Percentiles rank a stretch among this genome's conserved stretches.
phyloP scores from a whole-genome alignment of 2,113 vertebrate species.

The Oriolus oriolus region DNA sequence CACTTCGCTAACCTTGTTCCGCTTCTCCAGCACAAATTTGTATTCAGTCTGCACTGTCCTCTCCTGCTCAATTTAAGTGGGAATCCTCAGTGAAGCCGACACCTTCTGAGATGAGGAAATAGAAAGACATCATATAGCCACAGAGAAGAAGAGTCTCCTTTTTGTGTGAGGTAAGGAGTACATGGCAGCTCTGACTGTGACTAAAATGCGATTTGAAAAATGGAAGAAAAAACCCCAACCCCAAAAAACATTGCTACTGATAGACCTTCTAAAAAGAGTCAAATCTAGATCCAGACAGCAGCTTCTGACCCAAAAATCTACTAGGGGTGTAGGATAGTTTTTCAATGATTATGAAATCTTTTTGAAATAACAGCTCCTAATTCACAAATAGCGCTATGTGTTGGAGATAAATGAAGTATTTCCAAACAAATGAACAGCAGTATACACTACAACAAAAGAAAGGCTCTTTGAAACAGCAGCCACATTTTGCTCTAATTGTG shows the following conservation, averaged over 20 bases:
- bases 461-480: background rate
- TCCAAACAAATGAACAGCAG: background rate
- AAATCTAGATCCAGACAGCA: background rate
- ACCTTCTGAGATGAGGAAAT: constrained; percentile 20
- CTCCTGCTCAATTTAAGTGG: constrained; percentile 58
- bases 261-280: background rate
- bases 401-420: background rate
- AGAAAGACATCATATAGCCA: constrained; percentile 20
- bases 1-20: constrained; percentile 71
- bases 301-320: background rate
- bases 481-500: constrained; percentile 29
- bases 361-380: constrained; percentile 3
- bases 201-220: background rate
- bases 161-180: background rate
- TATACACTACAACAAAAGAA: background rate
- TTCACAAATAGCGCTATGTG: background rate
- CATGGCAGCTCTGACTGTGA: background rate
- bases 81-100: constrained; percentile 34
- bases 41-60: constrained; percentile 54
- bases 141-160: background rate
- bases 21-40: constrained; percentile 56
- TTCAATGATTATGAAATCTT: background rate
- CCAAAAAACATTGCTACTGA: background rate
- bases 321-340: background rate
- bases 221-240: background rate